Evolutionary conservation across 2,113 vertebrate genomes (phyloP), one percentile per base, ranked within the genome.

Genomic region (Melanotaenia duboulayi): DNA sequence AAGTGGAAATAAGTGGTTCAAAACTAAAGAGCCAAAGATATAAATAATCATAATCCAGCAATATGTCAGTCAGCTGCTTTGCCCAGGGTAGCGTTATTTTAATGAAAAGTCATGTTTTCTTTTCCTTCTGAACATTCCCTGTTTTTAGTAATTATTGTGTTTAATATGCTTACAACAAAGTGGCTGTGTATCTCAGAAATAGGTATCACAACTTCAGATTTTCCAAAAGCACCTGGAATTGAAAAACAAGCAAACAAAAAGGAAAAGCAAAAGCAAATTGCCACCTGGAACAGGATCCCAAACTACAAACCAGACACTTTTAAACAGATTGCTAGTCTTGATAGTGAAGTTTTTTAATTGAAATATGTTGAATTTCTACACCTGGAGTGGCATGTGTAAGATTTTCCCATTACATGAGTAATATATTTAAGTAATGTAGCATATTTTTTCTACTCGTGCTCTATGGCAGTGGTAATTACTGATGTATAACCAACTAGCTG

Each of bases 141-240:
- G 63, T 77, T 77, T 69, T 75, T 66, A 58, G 63, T 62, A 51
- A 83, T 77, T 76, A 83, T 84, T 78, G 66, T 28, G 49, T 71
- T 83, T 76, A 83, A 79, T 67, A 68, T 11, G n/a, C 58, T 86
- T 80, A 57, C 66, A 83, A 72, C 80, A 86, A 87, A 87, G 65
- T 74, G 52, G 60, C 56, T 71, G 63, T 71, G 65, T 39, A 66
- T 76, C 55, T 63, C 44, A 59, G 58, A 72, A 70, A 57, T 59
- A 35, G 19, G 74, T 74, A 79, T 90, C 81, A 90, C 71, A 64
- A 22, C 23, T 64, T 75, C 76, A 72, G 79, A 74, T 76, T 88
- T 56, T 61, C 49, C 59, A 9, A 78, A 90, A 89, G 81, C 66
- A 86, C 82, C 74, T 82, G 55, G 32, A 35, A 35, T 8, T 35